A percentile compares a stretch with the other conserved stretches of the same genome.
Evolutionary conservation across 1,140 invertebrate genomes (phyloP).

Genomic region (Pseudomyrmex concolor): DNA sequence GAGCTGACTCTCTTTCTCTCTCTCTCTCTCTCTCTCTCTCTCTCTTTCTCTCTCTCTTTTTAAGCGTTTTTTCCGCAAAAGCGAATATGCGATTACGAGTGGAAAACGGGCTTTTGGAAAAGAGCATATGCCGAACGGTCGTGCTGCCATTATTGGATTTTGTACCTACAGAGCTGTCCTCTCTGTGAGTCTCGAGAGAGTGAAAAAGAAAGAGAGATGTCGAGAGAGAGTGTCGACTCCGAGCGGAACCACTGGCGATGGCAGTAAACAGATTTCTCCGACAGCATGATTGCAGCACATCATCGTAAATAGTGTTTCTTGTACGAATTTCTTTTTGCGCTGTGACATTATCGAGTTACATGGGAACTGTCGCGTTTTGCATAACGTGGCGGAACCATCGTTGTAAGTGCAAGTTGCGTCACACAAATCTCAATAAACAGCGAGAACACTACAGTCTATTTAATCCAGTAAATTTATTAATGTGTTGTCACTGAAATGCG

Average conservation of each 20-base stretch:
- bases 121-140: conserved; percentile 25
- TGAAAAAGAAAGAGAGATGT: background rate
- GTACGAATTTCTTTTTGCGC: conserved; percentile 48
- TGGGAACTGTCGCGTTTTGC: conserved; percentile 20
- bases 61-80: conserved; percentile 28
- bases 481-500: background rate
- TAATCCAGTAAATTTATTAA: conserved; percentile 5
- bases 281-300: conserved; percentile 43
- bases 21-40: too few relatives aligned
- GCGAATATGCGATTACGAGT: background rate
- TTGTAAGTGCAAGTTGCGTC: background rate
- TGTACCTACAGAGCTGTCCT: background rate
- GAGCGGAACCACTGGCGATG: conserved; percentile 7
- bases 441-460: conserved; percentile 33
- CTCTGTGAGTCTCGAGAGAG: too few relatives aligned
- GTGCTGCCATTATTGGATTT: conserved; percentile 40
- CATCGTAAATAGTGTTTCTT: conserved; percentile 46
- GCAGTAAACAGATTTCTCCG: conserved; percentile 45
- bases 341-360: conserved; percentile 48
- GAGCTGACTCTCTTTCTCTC: too few relatives aligned
- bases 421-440: conserved; percentile 26
- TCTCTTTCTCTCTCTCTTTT: background rate
- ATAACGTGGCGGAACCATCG: conserved; percentile 10
- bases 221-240: conserved; percentile 17
- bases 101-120: conserved; percentile 17